Percentiles rank a stretch among this genome's conserved stretches.
phyloP scores from a whole-genome alignment of 2,113 vertebrate species.

The Engraulis encrasicolus region DNA sequence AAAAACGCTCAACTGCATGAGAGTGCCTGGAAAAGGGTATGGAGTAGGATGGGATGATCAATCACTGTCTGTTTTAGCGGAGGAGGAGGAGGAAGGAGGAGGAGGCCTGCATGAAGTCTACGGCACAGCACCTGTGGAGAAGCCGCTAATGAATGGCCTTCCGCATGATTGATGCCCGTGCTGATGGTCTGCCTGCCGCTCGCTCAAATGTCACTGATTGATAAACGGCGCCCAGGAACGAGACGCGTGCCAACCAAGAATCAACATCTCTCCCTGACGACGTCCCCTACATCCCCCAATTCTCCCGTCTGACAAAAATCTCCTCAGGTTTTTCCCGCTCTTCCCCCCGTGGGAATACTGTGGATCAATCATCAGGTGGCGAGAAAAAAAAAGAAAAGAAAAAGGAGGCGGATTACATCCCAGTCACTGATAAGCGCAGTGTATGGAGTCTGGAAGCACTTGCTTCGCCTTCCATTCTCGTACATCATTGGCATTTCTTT shows the following conservation, averaged over 20 bases:
- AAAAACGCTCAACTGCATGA: constrained; percentile 14
- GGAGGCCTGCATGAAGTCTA: constrained; percentile 32
- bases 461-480: neutral
- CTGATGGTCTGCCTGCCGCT: constrained; percentile 23
- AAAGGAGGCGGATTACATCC: neutral
- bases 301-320: neutral
- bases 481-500: neutral
- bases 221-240: neutral
- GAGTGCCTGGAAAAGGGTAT: constrained; percentile 37
- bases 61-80: constrained; percentile 32
- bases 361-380: constrained; percentile 13
- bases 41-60: constrained; percentile 31
- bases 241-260: neutral
- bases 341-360: neutral
- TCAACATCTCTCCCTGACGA: too few species aligned
- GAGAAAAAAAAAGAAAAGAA: neutral
- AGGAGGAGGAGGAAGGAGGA: too few species aligned
- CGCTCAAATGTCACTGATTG: constrained; percentile 24
- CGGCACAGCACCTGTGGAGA: constrained; percentile 10
- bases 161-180: constrained; percentile 35
- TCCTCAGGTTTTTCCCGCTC: neutral
- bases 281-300: neutral
- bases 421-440: neutral
- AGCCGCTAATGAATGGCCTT: constrained; percentile 48
- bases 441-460: neutral